Evolutionary conservation across 2,113 vertebrate genomes (phyloP).

Genomic region (Heteronetta atricapilla): DNA sequence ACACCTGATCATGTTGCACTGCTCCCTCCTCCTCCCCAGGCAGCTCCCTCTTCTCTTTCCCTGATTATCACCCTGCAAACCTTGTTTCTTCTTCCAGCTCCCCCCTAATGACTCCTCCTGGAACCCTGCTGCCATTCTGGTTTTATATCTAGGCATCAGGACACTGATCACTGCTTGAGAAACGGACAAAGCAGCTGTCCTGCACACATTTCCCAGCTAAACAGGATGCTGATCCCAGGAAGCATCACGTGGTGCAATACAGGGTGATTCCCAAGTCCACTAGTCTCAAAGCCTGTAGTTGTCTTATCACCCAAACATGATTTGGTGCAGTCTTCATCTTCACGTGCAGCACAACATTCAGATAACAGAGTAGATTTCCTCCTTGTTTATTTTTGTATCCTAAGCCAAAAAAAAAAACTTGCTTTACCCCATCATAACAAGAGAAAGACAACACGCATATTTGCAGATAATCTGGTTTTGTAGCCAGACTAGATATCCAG

Average conservation of each 20-base stretch:
- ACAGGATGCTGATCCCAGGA: not conserved
- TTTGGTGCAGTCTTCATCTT: not conserved
- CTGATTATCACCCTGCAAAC: not conserved
- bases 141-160: not conserved
- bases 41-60: not conserved
- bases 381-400: conserved; percentile 3
- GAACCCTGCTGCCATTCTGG: not conserved
- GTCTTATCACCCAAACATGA: not conserved
- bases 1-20: not conserved
- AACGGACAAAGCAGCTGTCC: not conserved
- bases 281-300: not conserved
- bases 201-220: not conserved
- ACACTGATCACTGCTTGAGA: not conserved
- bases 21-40: not conserved
- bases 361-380: not conserved
- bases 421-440: not conserved
- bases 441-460: not conserved
- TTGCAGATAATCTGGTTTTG: conserved; percentile 21
- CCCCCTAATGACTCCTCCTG: not conserved
- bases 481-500: not conserved
- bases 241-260: not conserved
- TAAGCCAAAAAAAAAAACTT: not conserved
- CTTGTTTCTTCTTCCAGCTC: not conserved
- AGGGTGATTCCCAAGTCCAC: not conserved
- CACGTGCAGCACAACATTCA: not conserved